These are phyloP conservation scores for Atractosteus spatula DNA, from an alignment of 2,113 vertebrate genomes.

Conservation along the genomic window DNA sequence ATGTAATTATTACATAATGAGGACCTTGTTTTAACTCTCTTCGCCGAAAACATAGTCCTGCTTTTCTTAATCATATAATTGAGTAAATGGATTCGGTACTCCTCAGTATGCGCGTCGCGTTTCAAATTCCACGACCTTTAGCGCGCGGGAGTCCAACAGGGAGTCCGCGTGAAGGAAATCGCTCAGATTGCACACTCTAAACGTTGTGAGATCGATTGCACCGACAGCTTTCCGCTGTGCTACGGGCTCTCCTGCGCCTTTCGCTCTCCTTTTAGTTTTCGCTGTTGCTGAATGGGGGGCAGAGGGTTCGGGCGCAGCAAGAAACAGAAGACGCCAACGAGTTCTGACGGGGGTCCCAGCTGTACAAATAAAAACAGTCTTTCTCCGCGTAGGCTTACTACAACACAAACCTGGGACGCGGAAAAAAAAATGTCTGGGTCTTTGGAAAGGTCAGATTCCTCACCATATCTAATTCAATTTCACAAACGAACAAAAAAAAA, in stretches of 20 bases:
- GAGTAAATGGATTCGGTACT: no score
- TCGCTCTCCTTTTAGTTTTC: no score
- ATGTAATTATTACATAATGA: no score
- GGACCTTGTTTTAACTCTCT: no score
- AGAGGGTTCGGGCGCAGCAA: slow-evolving; percentile 37
- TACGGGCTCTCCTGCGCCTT: no score
- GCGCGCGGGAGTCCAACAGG: not conserved
- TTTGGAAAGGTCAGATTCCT: slow-evolving; percentile 70
- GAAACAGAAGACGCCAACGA: slow-evolving; percentile 53
- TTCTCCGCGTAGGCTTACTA: slow-evolving; percentile 35
- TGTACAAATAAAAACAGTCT: slow-evolving; percentile 73
- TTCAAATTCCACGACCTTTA: no score
- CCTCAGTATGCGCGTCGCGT: no score
- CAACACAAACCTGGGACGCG: slow-evolving; percentile 65
- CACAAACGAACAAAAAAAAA: slow-evolving; percentile 71
- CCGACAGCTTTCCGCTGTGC: no score
- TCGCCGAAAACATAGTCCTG: no score
- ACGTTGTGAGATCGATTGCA: no score
- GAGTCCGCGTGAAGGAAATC: not conserved
- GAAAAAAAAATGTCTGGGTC: slow-evolving; percentile 59
- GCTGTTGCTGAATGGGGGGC: not conserved
- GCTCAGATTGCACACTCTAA: no score
- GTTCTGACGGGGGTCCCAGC: slow-evolving; percentile 70
- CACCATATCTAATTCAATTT: slow-evolving; percentile 76
- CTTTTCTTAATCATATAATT: no score